phyloP scores from a whole-genome alignment of 2,888 invertebrate species.

The Tetrapedia diversipes region DNA sequence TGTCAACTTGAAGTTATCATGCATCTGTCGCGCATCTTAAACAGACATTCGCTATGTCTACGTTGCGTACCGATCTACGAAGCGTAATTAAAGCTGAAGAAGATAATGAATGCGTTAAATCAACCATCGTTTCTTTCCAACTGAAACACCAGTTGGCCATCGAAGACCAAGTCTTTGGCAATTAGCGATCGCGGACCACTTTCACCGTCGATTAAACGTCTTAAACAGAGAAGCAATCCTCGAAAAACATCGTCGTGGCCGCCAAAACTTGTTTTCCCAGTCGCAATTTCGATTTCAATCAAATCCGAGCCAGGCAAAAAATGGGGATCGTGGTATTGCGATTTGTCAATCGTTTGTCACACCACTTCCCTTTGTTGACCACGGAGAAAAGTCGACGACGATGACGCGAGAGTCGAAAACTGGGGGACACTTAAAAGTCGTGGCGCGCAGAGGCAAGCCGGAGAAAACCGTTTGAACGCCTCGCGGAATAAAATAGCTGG shows the following conservation, averaged over 20 bases:
- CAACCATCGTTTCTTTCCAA: not conserved
- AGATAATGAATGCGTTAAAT: conserved; percentile 7
- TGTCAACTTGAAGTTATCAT: too few relatives aligned
- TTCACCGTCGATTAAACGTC: conserved; percentile 36
- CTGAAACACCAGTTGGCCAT: not conserved
- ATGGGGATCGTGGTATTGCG: not conserved
- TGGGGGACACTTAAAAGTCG: conserved; percentile 77
- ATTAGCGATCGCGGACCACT: conserved; percentile 34
- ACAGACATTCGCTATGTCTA: not conserved
- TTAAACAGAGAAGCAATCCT: not conserved
- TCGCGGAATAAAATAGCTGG: conserved; percentile 70
- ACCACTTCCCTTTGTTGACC: not conserved
- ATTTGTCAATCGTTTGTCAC: conserved; percentile 41
- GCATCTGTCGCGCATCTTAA: not conserved
- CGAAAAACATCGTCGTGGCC: conserved; percentile 2
- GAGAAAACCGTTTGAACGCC: conserved; percentile 69
- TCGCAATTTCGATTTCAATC: too few relatives aligned
- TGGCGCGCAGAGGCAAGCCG: conserved; percentile 64
- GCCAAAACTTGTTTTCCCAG: too few relatives aligned
- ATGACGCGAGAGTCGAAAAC: conserved; percentile 67
- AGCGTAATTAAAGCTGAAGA: not conserved
- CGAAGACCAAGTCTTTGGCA: conserved; percentile 8
- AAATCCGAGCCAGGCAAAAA: not conserved
- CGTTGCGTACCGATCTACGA: not conserved
- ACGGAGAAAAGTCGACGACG: conserved; percentile 31